Percentiles rank a stretch among this genome's conserved stretches.
These are phyloP conservation scores for Nasonia giraulti DNA, from an alignment of 1,140 invertebrate genomes.

Conservation along the genomic window DNA sequence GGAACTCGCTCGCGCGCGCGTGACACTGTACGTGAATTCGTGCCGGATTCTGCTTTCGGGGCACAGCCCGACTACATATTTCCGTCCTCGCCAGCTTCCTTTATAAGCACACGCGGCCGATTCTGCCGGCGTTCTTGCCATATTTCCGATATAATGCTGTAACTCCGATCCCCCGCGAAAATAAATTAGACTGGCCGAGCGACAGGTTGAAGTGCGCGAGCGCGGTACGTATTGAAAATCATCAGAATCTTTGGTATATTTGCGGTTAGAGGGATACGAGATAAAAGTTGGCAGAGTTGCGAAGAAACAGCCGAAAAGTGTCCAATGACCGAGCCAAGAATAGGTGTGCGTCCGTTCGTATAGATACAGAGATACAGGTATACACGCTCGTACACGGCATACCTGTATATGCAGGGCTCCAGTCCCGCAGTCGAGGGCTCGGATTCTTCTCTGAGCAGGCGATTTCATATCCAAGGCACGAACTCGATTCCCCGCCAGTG, in stretches of 20 bases:
- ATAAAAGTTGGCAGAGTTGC: background rate
- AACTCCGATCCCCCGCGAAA: conserved; percentile 21
- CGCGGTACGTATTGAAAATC: no score
- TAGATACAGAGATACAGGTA: background rate
- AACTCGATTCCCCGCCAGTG: conserved; percentile 66
- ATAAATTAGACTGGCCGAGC: conserved; percentile 49
- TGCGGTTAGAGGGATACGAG: background rate
- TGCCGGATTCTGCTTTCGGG: background rate
- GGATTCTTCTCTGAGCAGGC: conserved; percentile 50
- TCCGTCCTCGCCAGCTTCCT: background rate
- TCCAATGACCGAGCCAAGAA: background rate
- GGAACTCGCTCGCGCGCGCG: background rate
- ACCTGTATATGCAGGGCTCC: background rate
- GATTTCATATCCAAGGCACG: conserved; percentile 66
- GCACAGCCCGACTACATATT: conserved; percentile 36
- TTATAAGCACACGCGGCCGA: background rate
- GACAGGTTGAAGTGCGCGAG: background rate
- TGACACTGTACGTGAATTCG: conserved; percentile 9
- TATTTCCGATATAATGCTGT: background rate
- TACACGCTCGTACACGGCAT: background rate
- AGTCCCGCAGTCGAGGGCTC: conserved; percentile 42
- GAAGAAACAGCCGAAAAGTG: background rate
- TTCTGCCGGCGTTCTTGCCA: conserved; percentile 17
- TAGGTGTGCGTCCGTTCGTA: background rate
- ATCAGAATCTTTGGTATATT: background rate